These are phyloP conservation scores for Macheiramphus alcinus DNA, from an alignment of 2,113 vertebrate genomes.

Conservation along the genomic window DNA sequence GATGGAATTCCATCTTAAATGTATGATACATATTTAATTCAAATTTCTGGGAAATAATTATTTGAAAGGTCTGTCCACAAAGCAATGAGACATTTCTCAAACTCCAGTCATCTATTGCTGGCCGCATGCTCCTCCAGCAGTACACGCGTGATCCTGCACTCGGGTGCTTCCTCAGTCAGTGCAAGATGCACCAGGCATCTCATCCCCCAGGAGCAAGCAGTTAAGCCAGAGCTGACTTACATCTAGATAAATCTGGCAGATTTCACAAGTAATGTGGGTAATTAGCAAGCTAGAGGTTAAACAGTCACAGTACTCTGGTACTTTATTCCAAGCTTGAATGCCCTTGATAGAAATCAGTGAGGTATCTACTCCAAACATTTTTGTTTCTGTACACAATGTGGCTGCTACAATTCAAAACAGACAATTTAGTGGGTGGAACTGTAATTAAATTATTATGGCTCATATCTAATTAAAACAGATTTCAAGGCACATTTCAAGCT, in stretches of 20 bases:
- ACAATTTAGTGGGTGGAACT: slow-evolving; percentile 58
- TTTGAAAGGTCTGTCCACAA: neutral
- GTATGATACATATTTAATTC: neutral
- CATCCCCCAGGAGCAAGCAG: neutral
- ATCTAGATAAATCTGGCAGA: neutral
- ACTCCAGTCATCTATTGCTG: neutral
- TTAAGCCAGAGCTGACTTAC: neutral
- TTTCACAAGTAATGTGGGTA: neutral
- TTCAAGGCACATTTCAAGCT: slow-evolving; percentile 62
- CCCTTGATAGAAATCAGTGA: neutral
- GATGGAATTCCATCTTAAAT: neutral
- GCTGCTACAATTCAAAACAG: slow-evolving; percentile 41
- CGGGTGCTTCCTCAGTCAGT: neutral
- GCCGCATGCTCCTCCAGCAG: accelerated
- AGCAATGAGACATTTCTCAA: neutral
- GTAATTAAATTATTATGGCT: slow-evolving; percentile 65
- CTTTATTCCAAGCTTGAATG: neutral
- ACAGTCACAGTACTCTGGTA: neutral
- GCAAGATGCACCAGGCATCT: neutral
- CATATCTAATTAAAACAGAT: slow-evolving; percentile 62
- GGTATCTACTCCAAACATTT: neutral
- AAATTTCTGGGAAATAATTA: neutral
- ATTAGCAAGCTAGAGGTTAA: slow-evolving; percentile 17
- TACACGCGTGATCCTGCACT: accelerated
- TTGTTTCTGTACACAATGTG: slow-evolving; percentile 31